Conservation (phyloP, 2,888 invertebrate genomes). For the Watsonalla binaria region DNA sequence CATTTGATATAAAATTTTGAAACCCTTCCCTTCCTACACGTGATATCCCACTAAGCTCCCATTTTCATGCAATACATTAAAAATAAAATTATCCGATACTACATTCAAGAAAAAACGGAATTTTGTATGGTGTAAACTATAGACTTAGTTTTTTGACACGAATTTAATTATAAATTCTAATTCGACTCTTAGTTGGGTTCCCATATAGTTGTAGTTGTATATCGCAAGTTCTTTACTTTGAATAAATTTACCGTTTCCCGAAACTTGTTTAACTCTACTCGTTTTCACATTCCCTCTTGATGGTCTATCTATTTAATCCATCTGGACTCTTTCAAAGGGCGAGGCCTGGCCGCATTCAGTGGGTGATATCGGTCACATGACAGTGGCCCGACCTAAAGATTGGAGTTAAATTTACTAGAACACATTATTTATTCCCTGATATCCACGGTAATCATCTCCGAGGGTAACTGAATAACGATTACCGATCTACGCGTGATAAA, state of each 20-base stretch:
- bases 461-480: conserved; percentile 51
- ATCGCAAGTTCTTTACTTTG: not conserved
- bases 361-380: conserved; percentile 72
- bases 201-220: not conserved
- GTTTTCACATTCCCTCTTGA: conserved; percentile 57
- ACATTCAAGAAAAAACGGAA: not conserved
- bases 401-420: conserved; percentile 76
- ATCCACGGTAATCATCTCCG: conserved; percentile 57
- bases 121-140: too few species aligned
- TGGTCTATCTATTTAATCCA: conserved; percentile 74
- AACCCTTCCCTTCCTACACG: conserved; percentile 27
- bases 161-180: too few species aligned
- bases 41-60: conserved; percentile 26
- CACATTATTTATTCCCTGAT: conserved; percentile 66
- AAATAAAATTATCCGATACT: not conserved
- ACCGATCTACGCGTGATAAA: conserved; percentile 29
- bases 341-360: conserved; percentile 68
- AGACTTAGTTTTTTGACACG: too few species aligned
- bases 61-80: conserved; percentile 18
- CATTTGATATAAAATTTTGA: conserved; percentile 52
- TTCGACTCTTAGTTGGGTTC: too few species aligned
- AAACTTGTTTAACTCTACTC: conserved; percentile 35
- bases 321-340: conserved; percentile 70
- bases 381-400: conserved; percentile 60
- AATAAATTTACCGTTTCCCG: conserved; percentile 17